Evolutionary conservation across 2,888 invertebrate genomes (phyloP).

Genomic region (Meliscaeva auricollis): DNA sequence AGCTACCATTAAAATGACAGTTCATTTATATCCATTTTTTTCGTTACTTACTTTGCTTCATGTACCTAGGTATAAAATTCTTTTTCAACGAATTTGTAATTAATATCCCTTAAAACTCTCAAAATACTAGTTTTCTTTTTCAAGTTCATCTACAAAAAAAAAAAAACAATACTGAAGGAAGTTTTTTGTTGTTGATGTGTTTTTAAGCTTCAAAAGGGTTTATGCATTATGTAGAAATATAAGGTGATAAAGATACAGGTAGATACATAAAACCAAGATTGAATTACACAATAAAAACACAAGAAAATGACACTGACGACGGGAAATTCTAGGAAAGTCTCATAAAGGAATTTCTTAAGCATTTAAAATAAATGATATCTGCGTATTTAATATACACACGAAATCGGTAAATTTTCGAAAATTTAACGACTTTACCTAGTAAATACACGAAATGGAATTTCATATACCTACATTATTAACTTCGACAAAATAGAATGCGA

Average conservation of each 20-base stretch:
- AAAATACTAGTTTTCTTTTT: background rate
- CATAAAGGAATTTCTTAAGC: background rate
- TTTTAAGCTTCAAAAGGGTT: constrained; percentile 38
- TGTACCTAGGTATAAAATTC: no score
- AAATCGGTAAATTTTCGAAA: no score
- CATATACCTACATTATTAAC: no score
- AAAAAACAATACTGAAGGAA: constrained; percentile 29
- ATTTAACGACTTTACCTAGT: no score
- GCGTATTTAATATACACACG: no score
- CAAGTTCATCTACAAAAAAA: no score
- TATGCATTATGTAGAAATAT: constrained; percentile 54
- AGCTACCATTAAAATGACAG: no score
- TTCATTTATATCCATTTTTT: no score
- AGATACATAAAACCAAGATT: constrained; percentile 60
- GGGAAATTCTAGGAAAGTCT: constrained; percentile 58
- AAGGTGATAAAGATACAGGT: constrained; percentile 65
- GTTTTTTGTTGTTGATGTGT: constrained; percentile 37
- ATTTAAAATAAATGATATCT: no score
- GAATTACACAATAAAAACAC: constrained; percentile 64
- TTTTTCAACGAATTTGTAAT: constrained; percentile 1
- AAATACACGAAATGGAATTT: no score
- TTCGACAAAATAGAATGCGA: no score
- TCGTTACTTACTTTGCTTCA: no score
- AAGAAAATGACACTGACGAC: constrained; percentile 58
- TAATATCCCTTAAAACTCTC: background rate